phyloP scores from a whole-genome alignment of 1,140 invertebrate species.

The Delia radicum region DNA sequence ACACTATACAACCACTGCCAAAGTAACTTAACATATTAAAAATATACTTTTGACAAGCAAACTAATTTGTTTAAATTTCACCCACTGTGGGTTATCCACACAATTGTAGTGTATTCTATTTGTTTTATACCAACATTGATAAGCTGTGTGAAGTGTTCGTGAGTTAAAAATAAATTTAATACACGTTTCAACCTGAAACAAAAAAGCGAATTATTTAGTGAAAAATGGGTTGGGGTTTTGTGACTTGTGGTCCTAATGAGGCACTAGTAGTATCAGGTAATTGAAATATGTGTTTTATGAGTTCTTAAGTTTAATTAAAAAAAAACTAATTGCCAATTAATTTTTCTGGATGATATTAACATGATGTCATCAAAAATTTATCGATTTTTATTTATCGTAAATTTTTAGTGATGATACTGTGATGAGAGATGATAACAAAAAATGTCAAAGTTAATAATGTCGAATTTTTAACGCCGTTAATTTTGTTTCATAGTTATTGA shows the following conservation, averaged over 20 bases:
- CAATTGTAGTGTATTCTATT: not conserved
- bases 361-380: not conserved
- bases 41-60: not conserved
- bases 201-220: not conserved
- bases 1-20: not conserved
- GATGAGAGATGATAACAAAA: not conserved
- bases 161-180: not conserved
- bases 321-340: not conserved
- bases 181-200: not conserved
- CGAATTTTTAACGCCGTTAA: not conserved
- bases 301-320: not conserved
- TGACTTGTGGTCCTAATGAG: constrained; percentile 96
- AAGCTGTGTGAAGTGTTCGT: not conserved
- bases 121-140: not conserved
- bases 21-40: not conserved
- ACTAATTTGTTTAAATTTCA: not conserved
- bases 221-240: constrained; percentile 87
- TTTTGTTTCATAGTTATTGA: not conserved
- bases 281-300: not conserved
- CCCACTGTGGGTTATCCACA: not conserved
- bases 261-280: constrained; percentile 93
- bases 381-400: not conserved
- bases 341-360: constrained; percentile 9
- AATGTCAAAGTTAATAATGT: not conserved
- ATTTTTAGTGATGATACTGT: not conserved